phyloP scores from a whole-genome alignment of 2,113 vertebrate genomes.

The Odontesthes bonariensis region DNA sequence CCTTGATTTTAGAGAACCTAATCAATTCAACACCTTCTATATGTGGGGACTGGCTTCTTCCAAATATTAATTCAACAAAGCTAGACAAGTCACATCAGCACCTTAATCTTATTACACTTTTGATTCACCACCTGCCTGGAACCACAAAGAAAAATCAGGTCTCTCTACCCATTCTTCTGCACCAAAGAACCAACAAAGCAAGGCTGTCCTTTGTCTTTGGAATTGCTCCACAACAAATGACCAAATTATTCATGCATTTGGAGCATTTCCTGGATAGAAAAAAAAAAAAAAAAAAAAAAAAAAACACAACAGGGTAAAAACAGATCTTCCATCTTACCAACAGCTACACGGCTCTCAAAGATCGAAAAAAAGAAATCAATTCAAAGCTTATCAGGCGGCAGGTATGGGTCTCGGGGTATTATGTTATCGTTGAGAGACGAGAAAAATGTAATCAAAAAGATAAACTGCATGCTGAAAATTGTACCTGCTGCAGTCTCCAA shows the following conservation, averaged over 20 bases:
- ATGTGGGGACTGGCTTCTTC: neutral
- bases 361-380: neutral
- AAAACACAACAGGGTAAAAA: neutral
- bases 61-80: conserved; percentile 1
- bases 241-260: neutral
- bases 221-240: neutral
- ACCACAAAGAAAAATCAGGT: neutral
- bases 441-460: neutral
- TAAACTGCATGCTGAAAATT: neutral
- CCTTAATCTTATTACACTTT: neutral
- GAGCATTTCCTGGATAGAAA: neutral
- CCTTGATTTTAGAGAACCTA: too few species aligned
- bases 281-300: neutral
- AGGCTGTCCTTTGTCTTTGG: neutral
- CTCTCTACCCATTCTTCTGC: neutral
- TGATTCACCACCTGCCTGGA: neutral
- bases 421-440: neutral
- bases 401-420: neutral
- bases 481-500: neutral
- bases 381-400: neutral
- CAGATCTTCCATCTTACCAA: neutral
- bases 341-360: neutral
- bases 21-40: neutral
- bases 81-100: too few species aligned
- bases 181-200: neutral